Evolutionary conservation across 2,113 vertebrate species (phyloP).

Genomic region (Anguilla rostrata): DNA sequence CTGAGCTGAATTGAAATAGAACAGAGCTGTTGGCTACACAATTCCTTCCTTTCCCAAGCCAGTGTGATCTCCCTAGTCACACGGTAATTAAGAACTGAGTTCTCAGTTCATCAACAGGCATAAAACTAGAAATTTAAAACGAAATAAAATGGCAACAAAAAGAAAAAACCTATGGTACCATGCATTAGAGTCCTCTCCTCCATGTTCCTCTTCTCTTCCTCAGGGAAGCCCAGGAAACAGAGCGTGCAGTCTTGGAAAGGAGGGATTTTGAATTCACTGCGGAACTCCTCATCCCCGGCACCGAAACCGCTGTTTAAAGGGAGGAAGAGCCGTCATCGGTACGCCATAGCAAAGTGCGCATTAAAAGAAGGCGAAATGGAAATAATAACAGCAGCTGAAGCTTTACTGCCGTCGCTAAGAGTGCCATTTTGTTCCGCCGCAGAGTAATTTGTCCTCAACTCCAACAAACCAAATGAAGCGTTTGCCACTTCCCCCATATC

Average conservation of each 20-base stretch:
- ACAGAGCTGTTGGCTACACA: too few relatives aligned
- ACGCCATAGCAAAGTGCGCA: neutral
- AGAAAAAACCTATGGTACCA: conserved; percentile 61
- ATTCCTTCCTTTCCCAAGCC: too few relatives aligned
- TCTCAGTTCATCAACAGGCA: too few relatives aligned
- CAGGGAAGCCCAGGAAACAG: conserved; percentile 92
- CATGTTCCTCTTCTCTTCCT: conserved; percentile 94
- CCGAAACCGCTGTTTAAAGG: conserved; percentile 73
- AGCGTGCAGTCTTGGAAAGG: conserved; percentile 95
- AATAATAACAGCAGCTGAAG: neutral
- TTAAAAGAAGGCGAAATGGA: neutral
- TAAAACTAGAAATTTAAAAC: too few relatives aligned
- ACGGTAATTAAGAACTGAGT: too few relatives aligned
- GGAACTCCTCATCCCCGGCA: conserved; percentile 82
- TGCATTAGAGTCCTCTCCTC: conserved; percentile 96
- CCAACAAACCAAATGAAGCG: neutral
- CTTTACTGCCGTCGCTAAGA: neutral
- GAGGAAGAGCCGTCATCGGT: neutral
- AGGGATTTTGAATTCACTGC: conserved; percentile 88
- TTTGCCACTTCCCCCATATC: neutral
- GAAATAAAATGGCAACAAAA: too few relatives aligned
- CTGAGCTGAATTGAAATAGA: too few relatives aligned
- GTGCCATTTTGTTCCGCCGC: neutral
- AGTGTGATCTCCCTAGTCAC: too few relatives aligned
- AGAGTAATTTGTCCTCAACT: neutral